phyloP scores from a whole-genome alignment of 2,113 vertebrate genomes.

The Benitochromis conjunctus region DNA sequence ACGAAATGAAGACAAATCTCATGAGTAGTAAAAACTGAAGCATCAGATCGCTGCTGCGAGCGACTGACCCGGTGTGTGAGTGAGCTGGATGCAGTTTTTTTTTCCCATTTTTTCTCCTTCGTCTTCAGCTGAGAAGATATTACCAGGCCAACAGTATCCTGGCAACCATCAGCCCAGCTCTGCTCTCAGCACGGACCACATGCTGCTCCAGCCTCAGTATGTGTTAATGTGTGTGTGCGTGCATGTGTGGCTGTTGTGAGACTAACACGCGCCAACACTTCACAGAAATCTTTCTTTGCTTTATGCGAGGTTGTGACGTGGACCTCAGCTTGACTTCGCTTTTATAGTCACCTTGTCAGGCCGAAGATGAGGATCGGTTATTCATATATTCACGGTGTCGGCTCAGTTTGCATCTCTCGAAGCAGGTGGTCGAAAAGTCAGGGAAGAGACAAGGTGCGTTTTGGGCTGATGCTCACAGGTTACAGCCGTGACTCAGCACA shows the following conservation, averaged over 20 bases:
- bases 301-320: neutral
- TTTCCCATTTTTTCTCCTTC: neutral
- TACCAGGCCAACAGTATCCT: slow-evolving; percentile 70
- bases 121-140: slow-evolving; percentile 50
- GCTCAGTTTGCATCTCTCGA: neutral
- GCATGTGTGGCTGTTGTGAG: neutral
- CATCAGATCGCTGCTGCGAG: neutral
- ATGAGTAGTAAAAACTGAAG: neutral
- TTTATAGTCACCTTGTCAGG: slow-evolving; percentile 42
- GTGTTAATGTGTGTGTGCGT: neutral
- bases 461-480: neutral
- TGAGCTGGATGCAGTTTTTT: neutral
- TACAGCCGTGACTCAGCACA: slow-evolving; percentile 39
- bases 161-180: slow-evolving; percentile 65
- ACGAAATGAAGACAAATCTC: neutral
- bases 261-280: neutral
- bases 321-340: slow-evolving; percentile 6
- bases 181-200: slow-evolving; percentile 50
- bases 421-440: slow-evolving; percentile 49
- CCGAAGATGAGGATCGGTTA: slow-evolving; percentile 3
- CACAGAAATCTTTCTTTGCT: slow-evolving; percentile 11
- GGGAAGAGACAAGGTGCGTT: neutral
- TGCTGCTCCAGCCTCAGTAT: slow-evolving; percentile 41
- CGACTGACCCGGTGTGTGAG: neutral
- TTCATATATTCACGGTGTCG: slow-evolving; percentile 36